Evolutionary conservation across 2,888 invertebrate species (phyloP), one percentile per base, ranked within the genome.

Genomic region (Protophormia terraenovae): DNA sequence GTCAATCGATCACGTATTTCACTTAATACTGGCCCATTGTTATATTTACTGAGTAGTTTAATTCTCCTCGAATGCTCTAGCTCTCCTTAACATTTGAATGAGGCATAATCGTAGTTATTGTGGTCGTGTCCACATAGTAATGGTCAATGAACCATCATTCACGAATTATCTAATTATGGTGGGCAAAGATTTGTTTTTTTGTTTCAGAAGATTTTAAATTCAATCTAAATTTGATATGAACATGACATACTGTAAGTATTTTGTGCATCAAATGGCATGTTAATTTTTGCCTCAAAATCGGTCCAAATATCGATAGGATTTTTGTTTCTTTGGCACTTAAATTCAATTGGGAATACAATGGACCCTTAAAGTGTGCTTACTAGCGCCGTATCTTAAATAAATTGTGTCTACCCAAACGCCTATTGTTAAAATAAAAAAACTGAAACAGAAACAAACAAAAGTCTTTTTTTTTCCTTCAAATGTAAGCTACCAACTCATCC

Each of bases 331-430:
- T 81, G 62, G 76, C 67, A 75, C 73, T 84, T 82, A 66, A 79
- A 85, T 83, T 79, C 82, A 71, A 82, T 85, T 75, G 85, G 82
- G 90, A 91, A 92, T 90, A 92, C 92, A 92, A 92, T 92, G 90
- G 92, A 89, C 91, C 91, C 92, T 92, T 92, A 92, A 92, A 92
- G 92, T 92, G 92, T 92, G 92, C 92, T 92, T 90, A 90, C 92
- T 92, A 92, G 92, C 92, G 92, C 92, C 92, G 92, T 92, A 92
- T 92, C 92, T 92, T 92, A 92, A 92, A 92, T 91, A 92, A 92
- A 92, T 92, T 92, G 92, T 91, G 90, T 89, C 90, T 88, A 88
- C 89, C 87, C 89, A 89, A 89, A 90, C 90, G 90, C 89, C 89
- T 89, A 82, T 85, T 82, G 85, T 85, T 85, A 35, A 32, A 72